phyloP scores from a whole-genome alignment of 2,113 vertebrate species.

The Apistogramma diplotaenia region DNA sequence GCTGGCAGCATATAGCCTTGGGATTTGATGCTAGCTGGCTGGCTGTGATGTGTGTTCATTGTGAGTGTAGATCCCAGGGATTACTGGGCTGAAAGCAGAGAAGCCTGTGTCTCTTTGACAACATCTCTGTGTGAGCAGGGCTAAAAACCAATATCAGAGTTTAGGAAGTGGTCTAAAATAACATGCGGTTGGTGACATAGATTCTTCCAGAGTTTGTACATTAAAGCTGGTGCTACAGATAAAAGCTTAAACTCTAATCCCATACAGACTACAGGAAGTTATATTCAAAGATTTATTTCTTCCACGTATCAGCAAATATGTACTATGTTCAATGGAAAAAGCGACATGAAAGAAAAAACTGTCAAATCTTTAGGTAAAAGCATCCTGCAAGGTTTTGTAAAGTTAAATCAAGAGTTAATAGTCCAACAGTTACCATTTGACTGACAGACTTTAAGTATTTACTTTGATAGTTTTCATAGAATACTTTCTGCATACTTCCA shows the following conservation, averaged over 20 bases:
- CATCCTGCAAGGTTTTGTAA: neutral
- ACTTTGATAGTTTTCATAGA: neutral
- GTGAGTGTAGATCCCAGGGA: conserved; percentile 69
- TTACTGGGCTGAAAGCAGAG: conserved; percentile 72
- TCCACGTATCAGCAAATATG: neutral
- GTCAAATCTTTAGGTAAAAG: neutral
- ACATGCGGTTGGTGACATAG: conserved; percentile 15
- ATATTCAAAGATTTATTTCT: neutral
- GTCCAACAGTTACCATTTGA: neutral
- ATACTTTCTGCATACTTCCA: neutral
- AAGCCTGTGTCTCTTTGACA: conserved; percentile 53
- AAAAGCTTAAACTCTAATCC: conserved; percentile 3
- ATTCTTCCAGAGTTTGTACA: conserved; percentile 13
- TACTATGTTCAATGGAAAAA: neutral
- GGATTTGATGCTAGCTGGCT: conserved; percentile 38
- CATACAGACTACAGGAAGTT: neutral
- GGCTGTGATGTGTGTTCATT: conserved; percentile 67
- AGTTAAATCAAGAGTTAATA: neutral
- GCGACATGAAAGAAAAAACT: neutral
- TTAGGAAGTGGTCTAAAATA: conserved; percentile 50
- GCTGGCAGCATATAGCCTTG: conserved; percentile 58
- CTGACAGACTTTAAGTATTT: neutral
- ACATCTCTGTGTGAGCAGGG: conserved; percentile 26
- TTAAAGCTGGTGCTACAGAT: neutral
- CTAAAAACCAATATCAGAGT: conserved; percentile 26